Evolutionary conservation across 30 jellyfish, hydroid and myxozoan species (phyloP).

Genomic region (Nemopilema nomurai): DNA sequence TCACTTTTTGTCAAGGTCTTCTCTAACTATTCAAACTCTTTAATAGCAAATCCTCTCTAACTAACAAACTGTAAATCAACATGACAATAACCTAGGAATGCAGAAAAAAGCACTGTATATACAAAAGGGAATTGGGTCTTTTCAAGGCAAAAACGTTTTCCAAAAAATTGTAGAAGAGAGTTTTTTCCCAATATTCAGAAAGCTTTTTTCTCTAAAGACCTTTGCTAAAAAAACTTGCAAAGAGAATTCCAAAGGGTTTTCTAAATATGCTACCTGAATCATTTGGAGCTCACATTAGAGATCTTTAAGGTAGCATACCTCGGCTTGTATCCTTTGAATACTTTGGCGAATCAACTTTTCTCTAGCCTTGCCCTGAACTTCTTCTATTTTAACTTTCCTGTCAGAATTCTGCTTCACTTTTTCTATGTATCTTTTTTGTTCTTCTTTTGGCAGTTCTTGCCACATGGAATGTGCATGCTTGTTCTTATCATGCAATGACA

Average conservation of each 20-base stretch:
- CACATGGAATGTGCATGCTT: conserved; percentile 19
- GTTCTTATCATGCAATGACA: conserved; percentile 9
- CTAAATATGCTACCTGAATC: conserved; percentile 1
- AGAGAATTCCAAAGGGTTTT: neutral
- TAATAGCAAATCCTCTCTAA: neutral
- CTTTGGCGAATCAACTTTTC: conserved; percentile 18
- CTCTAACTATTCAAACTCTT: neutral
- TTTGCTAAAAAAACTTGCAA: neutral
- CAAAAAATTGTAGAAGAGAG: neutral
- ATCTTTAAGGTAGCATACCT: conserved; percentile 9
- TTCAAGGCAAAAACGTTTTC: neutral
- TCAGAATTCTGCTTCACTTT: neutral
- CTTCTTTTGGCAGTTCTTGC: conserved; percentile 13
- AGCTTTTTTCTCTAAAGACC: neutral
- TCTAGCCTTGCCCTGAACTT: conserved; percentile 8
- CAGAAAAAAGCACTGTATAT: conserved; percentile 1
- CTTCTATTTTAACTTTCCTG: conserved; percentile 4
- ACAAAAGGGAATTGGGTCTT: neutral
- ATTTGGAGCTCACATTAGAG: neutral
- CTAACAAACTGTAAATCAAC: neutral
- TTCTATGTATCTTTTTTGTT: conserved; percentile 1
- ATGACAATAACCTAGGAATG: conserved; percentile 1
- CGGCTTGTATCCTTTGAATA: conserved; percentile 12
- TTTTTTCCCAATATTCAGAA: neutral
- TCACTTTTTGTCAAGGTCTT: neutral